Base-by-base conservation (phyloP, 35 echinoderm and acorn worm genomes). In the Anneissia japonica region DNA sequence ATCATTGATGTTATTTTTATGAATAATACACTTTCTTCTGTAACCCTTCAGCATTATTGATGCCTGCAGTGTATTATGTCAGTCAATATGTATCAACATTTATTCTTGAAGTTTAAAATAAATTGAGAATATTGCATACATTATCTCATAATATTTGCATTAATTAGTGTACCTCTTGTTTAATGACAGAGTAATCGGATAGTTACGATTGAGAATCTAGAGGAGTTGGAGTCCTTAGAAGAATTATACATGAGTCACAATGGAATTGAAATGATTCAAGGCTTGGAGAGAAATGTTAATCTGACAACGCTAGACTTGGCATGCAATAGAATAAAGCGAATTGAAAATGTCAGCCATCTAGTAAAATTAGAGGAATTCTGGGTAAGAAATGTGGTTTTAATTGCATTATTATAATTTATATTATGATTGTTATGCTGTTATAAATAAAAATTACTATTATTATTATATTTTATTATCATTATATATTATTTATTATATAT, bases 191-290 rank as follows among this genome's bases (percentile, higher is more conserved):
- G 94, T 86, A 97, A 97, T 86, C 78, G 94, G 0, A 97, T 97
- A 46, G 73, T 55, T 77, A 97, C 90, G 74, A 75, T 97, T 1
- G 94, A 97, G 77, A 89, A 89, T 34, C 77, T 97, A 3, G 91
- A 91, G 1, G 88, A 77, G 28, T 35, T 97, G 77, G 85, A 90
- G 36, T 73, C 30, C 55, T 80, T 97, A 74, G 94, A 97, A 38
- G 90, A 97, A 64, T 82, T 97, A 23, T 97, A 97, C 84, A 84
- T 97, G 32, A 97, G 94, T 56, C 90, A 97, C 82, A 97, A 97
- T 85, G 88, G 94, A 0, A 81, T 97, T 35, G 81, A 97, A 85
- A 84, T 31, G 13, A 93, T 97, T 17, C 91, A 91, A 85, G 93
- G 91, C 77, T 82, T 97, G 43, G 91, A 97, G 3, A 82, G 82